Evolutionary conservation across 1,140 invertebrate genomes (phyloP).

Genomic region (Aphelinus certus): DNA sequence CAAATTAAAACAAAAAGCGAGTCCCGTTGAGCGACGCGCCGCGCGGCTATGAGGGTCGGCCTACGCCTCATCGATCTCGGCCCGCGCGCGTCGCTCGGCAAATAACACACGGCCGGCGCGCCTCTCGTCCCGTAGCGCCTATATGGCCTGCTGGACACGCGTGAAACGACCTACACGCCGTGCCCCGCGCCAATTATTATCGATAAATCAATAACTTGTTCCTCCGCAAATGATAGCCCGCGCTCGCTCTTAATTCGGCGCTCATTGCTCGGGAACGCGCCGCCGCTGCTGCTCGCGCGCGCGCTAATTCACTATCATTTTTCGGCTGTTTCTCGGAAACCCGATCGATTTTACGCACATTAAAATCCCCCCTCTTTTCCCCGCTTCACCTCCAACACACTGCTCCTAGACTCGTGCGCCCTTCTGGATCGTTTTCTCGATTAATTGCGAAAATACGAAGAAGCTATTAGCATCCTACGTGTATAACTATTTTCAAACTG

Average conservation of each 20-base stretch:
- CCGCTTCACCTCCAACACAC: no score
- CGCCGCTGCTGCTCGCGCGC: no score
- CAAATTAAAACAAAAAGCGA: constrained; percentile 21
- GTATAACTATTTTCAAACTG: no score
- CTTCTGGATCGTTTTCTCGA: no score
- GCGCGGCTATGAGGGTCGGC: constrained; percentile 7
- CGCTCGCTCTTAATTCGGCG: not conserved
- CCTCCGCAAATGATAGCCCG: constrained; percentile 13
- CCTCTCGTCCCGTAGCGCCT: constrained; percentile 17
- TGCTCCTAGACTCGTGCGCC: no score
- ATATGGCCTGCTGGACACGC: not conserved
- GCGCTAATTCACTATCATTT: no score
- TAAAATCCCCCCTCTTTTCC: no score
- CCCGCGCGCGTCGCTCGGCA: constrained; percentile 10
- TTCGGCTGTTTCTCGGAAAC: no score
- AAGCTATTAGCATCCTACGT: no score
- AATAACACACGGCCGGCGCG: constrained; percentile 31
- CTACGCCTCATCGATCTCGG: constrained; percentile 28
- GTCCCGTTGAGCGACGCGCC: constrained; percentile 5
- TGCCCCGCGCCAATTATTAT: constrained; percentile 25
- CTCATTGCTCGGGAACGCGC: no score
- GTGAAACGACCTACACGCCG: constrained; percentile 1
- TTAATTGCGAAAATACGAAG: no score
- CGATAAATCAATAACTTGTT: constrained; percentile 37
- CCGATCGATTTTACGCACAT: no score